Conservation (phyloP, 2,888 invertebrate species). For the Hydrotaea diabolus region DNA sequence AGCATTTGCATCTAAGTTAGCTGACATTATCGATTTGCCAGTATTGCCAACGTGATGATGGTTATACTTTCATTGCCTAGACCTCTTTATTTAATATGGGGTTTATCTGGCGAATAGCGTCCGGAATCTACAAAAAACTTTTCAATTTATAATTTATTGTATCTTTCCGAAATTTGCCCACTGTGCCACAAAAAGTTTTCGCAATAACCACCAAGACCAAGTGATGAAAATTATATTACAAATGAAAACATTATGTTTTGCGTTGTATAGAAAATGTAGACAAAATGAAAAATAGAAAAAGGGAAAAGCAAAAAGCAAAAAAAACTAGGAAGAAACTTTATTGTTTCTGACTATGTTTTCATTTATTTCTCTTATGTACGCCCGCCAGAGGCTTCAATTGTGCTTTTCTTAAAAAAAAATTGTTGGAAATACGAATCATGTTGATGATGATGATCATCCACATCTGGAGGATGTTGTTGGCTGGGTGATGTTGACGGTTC, state of each 20-base stretch:
- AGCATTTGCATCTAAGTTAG: too few species aligned
- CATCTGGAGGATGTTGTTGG: not conserved
- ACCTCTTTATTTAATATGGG: too few species aligned
- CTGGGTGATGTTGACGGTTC: too few species aligned
- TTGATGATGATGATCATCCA: not conserved
- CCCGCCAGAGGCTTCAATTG: not conserved
- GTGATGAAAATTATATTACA: conserved; percentile 34
- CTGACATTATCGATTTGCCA: too few species aligned
- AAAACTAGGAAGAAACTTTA: too few species aligned
- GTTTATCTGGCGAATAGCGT: too few species aligned
- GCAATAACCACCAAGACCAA: not conserved
- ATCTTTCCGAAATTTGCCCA: too few species aligned
- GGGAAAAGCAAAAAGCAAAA: not conserved
- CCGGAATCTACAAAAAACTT: too few species aligned
- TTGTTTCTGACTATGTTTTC: not conserved
- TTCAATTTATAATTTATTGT: too few species aligned
- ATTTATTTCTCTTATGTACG: not conserved
- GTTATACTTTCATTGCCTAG: too few species aligned
- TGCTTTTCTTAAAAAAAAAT: not conserved
- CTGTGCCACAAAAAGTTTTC: not conserved
- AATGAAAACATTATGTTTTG: conserved; percentile 28
- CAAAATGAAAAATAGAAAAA: not conserved
- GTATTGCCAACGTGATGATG: too few species aligned
- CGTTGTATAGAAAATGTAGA: not conserved
- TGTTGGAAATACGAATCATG: not conserved